These are phyloP conservation scores for Bibio marci DNA, from an alignment of 2,888 invertebrate genomes.

Conservation along the genomic window DNA sequence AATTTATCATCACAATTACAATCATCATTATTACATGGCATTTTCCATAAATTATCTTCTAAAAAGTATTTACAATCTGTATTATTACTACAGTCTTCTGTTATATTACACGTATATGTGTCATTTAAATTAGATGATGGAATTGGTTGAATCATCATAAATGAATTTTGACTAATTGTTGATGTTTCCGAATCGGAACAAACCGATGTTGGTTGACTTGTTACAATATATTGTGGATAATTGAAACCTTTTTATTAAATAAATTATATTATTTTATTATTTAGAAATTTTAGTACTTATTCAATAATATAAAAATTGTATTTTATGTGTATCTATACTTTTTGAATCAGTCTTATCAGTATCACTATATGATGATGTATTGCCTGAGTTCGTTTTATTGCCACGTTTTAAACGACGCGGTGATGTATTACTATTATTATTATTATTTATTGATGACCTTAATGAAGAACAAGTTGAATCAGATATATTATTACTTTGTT, in stretches of 20 bases:
- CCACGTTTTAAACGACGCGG: conserved; percentile 10
- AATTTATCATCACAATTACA: conserved; percentile 26
- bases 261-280: background rate
- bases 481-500: conserved; percentile 39
- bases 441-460: conserved; percentile 36
- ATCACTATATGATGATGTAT: conserved; percentile 10
- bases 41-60: conserved; percentile 9
- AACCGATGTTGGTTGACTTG: conserved; percentile 12
- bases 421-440: conserved; percentile 9
- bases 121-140: background rate
- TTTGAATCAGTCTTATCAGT: conserved; percentile 9
- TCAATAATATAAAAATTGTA: background rate
- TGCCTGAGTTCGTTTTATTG: conserved; percentile 8
- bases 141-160: conserved; percentile 8
- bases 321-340: conserved; percentile 6
- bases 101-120: background rate
- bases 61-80: conserved; percentile 3
- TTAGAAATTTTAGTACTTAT: too few relatives aligned
- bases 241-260: conserved; percentile 6
- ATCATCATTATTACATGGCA: conserved; percentile 20
- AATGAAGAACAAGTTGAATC: conserved; percentile 36
- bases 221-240: conserved; percentile 10
- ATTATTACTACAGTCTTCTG: too few relatives aligned
- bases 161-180: conserved; percentile 10
- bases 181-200: conserved; percentile 13